phyloP scores from a whole-genome alignment of 2,888 invertebrate species.

The Mellilla xanthometata region DNA sequence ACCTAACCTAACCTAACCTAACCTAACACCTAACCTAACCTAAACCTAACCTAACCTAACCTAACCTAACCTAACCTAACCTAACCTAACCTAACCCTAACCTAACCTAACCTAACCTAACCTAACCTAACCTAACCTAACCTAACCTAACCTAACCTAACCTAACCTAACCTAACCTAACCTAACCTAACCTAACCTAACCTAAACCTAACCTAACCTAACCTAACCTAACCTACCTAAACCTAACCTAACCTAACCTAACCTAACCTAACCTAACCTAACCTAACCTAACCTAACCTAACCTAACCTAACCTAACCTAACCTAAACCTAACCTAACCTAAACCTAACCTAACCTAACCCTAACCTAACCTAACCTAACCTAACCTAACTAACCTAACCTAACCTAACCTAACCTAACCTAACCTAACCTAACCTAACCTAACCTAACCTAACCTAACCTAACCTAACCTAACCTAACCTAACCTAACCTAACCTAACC shows the following conservation, averaged over 20 bases:
- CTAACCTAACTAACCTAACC: conserved; percentile 7
- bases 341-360: conserved; percentile 13
- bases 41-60: conserved; percentile 24
- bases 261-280: no score
- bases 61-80: conserved; percentile 21
- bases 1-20: conserved; percentile 20
- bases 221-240: no score
- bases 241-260: no score
- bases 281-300: background rate
- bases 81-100: conserved; percentile 25
- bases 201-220: conserved; percentile 3
- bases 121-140: conserved; percentile 25
- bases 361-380: conserved; percentile 6
- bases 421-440: conserved; percentile 17
- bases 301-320: conserved; percentile 13
- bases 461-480: conserved; percentile 15
- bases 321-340: background rate
- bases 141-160: conserved; percentile 22
- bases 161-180: conserved; percentile 17
- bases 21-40: conserved; percentile 25
- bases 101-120: conserved; percentile 22
- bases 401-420: conserved; percentile 9
- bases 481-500: conserved; percentile 18
- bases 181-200: conserved; percentile 18
- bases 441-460: conserved; percentile 20